Percentiles rank a stretch among this genome's conserved stretches.
Conservation (phyloP, 2,113 vertebrate species). For the Mustelus asterias region DNA sequence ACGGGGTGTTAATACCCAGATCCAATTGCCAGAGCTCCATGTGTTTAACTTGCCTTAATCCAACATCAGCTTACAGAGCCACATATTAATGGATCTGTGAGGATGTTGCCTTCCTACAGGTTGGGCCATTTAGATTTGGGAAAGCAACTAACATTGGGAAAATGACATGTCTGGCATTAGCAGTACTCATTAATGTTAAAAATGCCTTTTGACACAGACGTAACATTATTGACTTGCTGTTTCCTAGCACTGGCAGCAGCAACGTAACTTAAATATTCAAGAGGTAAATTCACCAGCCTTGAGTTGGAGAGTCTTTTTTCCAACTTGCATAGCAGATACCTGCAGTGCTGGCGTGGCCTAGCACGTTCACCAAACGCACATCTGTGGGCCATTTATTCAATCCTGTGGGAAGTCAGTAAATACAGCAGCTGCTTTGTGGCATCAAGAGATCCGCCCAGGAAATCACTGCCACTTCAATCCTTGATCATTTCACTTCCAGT, state of each 20-base stretch:
- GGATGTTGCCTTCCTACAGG: background rate
- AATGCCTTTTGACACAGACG: background rate
- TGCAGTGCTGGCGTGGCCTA: background rate
- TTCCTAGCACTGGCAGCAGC: background rate
- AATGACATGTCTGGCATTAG: background rate
- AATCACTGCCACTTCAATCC: background rate
- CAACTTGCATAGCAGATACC: background rate
- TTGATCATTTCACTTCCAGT: background rate
- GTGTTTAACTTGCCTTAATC: background rate
- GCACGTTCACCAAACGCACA: background rate
- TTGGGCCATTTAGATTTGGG: background rate
- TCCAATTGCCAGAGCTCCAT: background rate
- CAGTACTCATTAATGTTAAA: background rate
- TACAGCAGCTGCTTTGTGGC: background rate
- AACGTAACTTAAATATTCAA: background rate
- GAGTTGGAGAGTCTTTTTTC: background rate
- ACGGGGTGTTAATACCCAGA: background rate
- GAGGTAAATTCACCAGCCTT: background rate
- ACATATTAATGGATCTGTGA: background rate
- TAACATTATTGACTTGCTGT: background rate
- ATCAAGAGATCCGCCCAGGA: background rate
- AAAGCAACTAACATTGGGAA: background rate
- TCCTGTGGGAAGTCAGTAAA: background rate
- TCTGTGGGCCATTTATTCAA: background rate
- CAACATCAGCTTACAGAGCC: background rate